A percentile compares a stretch with the other conserved stretches of the same genome.
These are phyloP conservation scores for Eupsilia transversa DNA, from an alignment of 2,888 invertebrate species.

Conservation along the genomic window DNA sequence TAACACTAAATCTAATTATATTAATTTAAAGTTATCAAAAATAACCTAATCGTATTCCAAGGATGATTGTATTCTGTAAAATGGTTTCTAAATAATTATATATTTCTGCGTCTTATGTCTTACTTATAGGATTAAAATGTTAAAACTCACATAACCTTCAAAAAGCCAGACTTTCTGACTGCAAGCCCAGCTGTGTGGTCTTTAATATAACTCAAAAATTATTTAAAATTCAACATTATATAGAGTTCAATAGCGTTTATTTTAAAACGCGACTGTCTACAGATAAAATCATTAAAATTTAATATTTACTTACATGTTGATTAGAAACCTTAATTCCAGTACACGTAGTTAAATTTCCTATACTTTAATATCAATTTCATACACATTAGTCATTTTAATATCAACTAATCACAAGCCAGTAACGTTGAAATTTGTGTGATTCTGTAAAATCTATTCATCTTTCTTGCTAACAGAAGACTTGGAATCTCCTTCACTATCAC, in stretches of 20 bases:
- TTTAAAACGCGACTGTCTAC: neutral
- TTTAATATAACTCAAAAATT: neutral
- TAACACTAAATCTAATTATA: neutral
- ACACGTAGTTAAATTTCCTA: neutral
- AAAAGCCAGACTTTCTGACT: slow-evolving; percentile 5
- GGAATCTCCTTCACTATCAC: slow-evolving; percentile 83
- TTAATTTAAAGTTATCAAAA: slow-evolving; percentile 16
- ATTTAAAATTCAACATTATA: slow-evolving; percentile 2
- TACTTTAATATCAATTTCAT: neutral
- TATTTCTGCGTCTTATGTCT: neutral
- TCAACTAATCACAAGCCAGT: slow-evolving; percentile 1
- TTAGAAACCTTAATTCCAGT: neutral
- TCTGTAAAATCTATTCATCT: slow-evolving; percentile 48
- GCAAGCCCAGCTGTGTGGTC: neutral
- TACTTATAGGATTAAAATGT: neutral
- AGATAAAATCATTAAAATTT: slow-evolving; percentile 1
- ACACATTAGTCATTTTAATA: slow-evolving; percentile 15
- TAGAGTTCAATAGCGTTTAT: neutral
- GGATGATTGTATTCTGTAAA: neutral
- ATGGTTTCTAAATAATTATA: slow-evolving; percentile 8
- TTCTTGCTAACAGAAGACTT: slow-evolving; percentile 66
- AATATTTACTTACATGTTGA: neutral
- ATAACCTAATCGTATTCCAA: slow-evolving; percentile 2
- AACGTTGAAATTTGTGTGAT: slow-evolving; percentile 18
- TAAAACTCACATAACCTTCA: neutral